Conservation (phyloP, 2,113 vertebrate genomes). For the Scytalopus superciliaris region DNA sequence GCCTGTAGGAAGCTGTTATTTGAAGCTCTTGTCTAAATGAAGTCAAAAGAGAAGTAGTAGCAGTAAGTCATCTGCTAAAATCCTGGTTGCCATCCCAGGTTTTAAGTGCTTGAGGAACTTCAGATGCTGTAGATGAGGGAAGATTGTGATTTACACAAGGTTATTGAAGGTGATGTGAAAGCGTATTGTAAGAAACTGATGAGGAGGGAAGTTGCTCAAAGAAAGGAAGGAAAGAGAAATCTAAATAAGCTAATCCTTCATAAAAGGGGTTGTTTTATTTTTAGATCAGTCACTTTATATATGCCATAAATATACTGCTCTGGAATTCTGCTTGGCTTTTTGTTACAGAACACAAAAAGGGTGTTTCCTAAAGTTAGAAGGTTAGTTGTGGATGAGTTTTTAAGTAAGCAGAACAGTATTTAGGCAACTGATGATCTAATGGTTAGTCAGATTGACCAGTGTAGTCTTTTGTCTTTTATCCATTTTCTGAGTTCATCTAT, state of each 20-base stretch:
- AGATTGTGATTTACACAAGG: neutral
- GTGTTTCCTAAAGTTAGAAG: neutral
- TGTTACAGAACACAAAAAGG: neutral
- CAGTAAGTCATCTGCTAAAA: neutral
- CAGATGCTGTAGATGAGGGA: neutral
- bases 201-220: conserved; percentile 1
- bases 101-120: neutral
- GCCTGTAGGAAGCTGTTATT: neutral
- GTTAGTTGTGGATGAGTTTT: neutral
- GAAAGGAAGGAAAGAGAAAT: neutral
- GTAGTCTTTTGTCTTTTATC: neutral
- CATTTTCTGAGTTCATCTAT: neutral
- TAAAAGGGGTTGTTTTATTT: neutral
- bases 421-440: neutral
- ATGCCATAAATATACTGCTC: neutral
- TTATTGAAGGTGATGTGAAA: neutral
- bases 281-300: neutral
- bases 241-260: neutral
- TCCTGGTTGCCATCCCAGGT: neutral
- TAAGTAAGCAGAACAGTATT: neutral
- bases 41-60: neutral
- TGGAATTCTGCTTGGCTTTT: neutral
- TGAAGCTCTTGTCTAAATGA: neutral
- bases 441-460: neutral
- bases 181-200: neutral